These are phyloP conservation scores for Drosophila lutescens DNA, from an alignment of 2,888 invertebrate genomes.

Conservation along the genomic window DNA sequence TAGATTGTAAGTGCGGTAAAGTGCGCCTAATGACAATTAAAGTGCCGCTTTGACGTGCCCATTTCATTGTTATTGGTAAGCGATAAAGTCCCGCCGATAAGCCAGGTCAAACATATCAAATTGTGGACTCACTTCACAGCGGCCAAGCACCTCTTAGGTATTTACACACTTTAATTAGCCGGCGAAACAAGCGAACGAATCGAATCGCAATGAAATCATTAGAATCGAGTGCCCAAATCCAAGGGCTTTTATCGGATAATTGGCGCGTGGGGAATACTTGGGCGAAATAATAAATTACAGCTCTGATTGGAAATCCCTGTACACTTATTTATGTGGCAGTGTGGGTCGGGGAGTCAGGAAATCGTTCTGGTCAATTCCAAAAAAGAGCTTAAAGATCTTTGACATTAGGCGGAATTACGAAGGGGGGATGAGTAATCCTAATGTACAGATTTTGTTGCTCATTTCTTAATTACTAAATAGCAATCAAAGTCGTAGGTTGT, in stretches of 20 bases:
- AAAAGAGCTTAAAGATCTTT: conserved; percentile 4
- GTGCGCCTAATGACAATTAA: conserved; percentile 74
- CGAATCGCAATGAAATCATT: conserved; percentile 67
- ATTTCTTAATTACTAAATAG: too few relatives aligned
- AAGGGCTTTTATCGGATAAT: conserved; percentile 76
- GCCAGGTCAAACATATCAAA: conserved; percentile 47
- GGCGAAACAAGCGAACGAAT: conserved; percentile 40
- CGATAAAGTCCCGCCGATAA: conserved; percentile 66
- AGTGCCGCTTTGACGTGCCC: conserved; percentile 48
- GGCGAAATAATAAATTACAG: conserved; percentile 70
- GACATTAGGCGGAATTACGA: background rate
- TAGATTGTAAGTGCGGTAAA: conserved; percentile 60
- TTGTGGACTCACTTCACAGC: background rate
- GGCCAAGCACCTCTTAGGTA: conserved; percentile 7
- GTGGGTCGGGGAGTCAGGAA: background rate
- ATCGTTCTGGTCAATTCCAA: conserved; percentile 1
- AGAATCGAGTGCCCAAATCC: conserved; percentile 43
- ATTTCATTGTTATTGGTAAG: conserved; percentile 62
- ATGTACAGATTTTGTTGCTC: too few relatives aligned
- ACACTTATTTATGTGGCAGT: conserved; percentile 4
- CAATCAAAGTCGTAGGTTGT: too few relatives aligned
- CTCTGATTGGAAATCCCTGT: conserved; percentile 44
- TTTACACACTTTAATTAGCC: conserved; percentile 67
- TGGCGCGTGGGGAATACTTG: conserved; percentile 67
- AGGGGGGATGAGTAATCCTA: background rate